Evolutionary conservation across 2,113 vertebrate genomes (phyloP).

Genomic region (Apeltes quadracus): DNA sequence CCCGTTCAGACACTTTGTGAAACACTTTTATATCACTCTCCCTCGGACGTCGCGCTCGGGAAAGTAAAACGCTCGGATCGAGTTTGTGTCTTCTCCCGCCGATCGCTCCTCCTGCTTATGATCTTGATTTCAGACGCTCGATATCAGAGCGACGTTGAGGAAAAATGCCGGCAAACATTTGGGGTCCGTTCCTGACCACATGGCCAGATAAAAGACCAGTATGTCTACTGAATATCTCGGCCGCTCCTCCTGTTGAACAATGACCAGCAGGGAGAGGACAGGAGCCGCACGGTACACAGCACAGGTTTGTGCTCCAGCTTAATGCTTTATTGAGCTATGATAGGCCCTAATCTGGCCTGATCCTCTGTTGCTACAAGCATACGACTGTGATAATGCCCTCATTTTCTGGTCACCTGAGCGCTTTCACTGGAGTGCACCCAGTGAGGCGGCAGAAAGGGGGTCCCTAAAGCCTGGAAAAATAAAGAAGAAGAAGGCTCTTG

Average conservation of each 20-base stretch:
- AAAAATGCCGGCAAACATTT: constrained; percentile 29
- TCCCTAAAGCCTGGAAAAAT: constrained; percentile 54
- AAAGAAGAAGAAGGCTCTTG: constrained; percentile 23
- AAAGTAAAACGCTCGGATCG: constrained; percentile 21
- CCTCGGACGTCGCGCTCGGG: constrained; percentile 9
- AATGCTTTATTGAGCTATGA: constrained; percentile 73
- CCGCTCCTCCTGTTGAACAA: constrained; percentile 71
- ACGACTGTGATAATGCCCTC: constrained; percentile 78
- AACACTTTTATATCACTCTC: constrained; percentile 69
- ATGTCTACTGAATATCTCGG: constrained; percentile 48
- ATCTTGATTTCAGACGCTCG: constrained; percentile 19
- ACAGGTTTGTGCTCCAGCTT: constrained; percentile 73
- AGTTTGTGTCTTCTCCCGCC: too few relatives aligned
- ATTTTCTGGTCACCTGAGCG: constrained; percentile 83
- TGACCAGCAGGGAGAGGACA: constrained; percentile 60
- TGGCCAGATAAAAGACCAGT: constrained; percentile 59
- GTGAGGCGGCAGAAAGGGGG: constrained; percentile 47
- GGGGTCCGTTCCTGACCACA: constrained; percentile 27
- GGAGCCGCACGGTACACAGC: constrained; percentile 67
- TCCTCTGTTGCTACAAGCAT: constrained; percentile 78
- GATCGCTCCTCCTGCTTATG: not conserved
- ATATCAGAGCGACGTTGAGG: constrained; percentile 22
- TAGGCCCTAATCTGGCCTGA: constrained; percentile 76
- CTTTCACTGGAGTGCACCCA: constrained; percentile 72
- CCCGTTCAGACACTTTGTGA: constrained; percentile 53